Evolutionary conservation across 53 echinoderm and acorn worm species (phyloP), one percentile per base, ranked within the genome.

Genomic region (Holothuria leucospilota): DNA sequence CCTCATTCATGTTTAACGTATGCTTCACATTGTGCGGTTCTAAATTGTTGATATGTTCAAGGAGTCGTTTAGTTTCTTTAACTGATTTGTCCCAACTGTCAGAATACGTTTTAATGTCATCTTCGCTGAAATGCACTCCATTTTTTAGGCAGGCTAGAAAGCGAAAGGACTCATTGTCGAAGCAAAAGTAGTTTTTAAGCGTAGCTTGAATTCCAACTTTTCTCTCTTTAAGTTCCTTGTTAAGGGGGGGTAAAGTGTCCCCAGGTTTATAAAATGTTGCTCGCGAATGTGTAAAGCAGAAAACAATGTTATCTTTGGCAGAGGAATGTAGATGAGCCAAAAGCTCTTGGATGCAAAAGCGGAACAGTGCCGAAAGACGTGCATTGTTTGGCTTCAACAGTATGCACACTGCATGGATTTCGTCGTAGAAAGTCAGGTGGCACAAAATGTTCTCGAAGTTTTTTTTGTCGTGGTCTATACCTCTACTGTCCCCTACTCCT

Each of bases 1-100:
- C 82, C 38, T 82, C 63, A 40, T 82, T 82, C 63, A 82, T 82
- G 62, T 26, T 82, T 62, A 82, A 62, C 29, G 82, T 82, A 62
- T 82, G 8, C n/a, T 34, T 82, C n/a, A 82, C 82, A 7, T 82
- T 82, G 34, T 82, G 62, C 7, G 82, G 82, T 27, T 2, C 9
- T 42, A 82, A 8, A 24, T 27, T 62, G 64, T 62, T 30, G 63
- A 84, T 68, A 26, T 68, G 69, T 40, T 84, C 51, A n/a, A 84
- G 39, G 14, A 84, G 69, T 24, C 69, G 46, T 13, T 42, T 41
- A 10, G 85, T 84, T 53, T 40, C 69, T 49, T 41, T 42, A 51
- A 84, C 68, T 38, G 34, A 34, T 34, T 34, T 34, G 34, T 34
- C 3, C 34, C 34, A 34, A 34, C 34, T 34, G 34, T 34, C 34